These are phyloP conservation scores for Drosophila mulleri DNA, from an alignment of 2,888 invertebrate genomes.

Conservation along the genomic window DNA sequence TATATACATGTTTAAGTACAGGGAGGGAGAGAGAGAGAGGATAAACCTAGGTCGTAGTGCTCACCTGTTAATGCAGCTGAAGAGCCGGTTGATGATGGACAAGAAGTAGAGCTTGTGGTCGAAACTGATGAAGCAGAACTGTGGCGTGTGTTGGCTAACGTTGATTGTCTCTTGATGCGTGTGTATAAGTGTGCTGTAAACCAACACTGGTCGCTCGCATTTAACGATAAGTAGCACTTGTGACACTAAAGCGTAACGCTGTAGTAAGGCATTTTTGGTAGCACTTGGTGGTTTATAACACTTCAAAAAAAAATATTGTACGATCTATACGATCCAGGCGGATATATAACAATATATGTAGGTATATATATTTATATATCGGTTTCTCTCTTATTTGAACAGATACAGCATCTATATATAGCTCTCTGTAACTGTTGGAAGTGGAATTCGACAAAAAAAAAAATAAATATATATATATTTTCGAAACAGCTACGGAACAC, in stretches of 20 bases:
- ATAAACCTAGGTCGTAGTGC: slow-evolving; percentile 13
- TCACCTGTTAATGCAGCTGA: slow-evolving; percentile 45
- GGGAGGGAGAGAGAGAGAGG: background rate
- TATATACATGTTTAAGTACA: background rate
- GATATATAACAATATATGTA: slow-evolving; percentile 22
- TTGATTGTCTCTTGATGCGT: slow-evolving; percentile 45
- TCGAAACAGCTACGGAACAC: slow-evolving; percentile 35
- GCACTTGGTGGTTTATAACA: slow-evolving; percentile 57
- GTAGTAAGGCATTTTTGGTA: slow-evolving; percentile 73
- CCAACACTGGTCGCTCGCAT: slow-evolving; percentile 46
- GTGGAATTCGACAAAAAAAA: slow-evolving; percentile 29
- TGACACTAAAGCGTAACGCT: slow-evolving; percentile 75
- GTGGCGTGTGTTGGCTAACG: slow-evolving; percentile 11
- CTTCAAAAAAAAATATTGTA: slow-evolving; percentile 67
- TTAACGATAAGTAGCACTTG: slow-evolving; percentile 61
- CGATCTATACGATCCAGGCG: slow-evolving; percentile 43
- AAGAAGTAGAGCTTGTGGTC: slow-evolving; percentile 9
- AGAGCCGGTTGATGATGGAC: slow-evolving; percentile 18
- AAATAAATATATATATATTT: slow-evolving; percentile 9
- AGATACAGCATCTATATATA: slow-evolving; percentile 23
- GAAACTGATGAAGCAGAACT: background rate
- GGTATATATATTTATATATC: slow-evolving; percentile 1
- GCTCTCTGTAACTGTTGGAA: slow-evolving; percentile 25
- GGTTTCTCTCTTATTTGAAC: background rate
- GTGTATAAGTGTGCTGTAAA: slow-evolving; percentile 34